These are phyloP conservation scores for Drosophila pallidifrons DNA, from an alignment of 1,140 invertebrate species.

Conservation along the genomic window DNA sequence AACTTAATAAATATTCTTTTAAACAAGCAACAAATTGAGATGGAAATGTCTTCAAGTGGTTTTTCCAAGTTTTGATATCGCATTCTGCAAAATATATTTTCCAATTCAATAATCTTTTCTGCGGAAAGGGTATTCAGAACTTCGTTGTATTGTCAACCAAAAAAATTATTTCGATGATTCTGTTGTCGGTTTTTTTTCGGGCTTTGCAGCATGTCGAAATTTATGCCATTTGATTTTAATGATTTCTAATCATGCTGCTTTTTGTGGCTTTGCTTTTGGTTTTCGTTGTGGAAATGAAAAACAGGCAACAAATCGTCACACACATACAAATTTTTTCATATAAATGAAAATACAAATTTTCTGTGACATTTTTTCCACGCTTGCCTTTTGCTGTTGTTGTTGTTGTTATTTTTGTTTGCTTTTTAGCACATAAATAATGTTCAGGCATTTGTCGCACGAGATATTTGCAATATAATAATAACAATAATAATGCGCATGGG, in stretches of 20 bases:
- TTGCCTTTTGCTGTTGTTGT: conserved; percentile 35
- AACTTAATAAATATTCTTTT: no score
- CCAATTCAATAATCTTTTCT: no score
- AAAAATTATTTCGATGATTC: background rate
- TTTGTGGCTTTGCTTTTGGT: conserved; percentile 22
- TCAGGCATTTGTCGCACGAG: conserved; percentile 73
- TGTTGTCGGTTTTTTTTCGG: conserved; percentile 8
- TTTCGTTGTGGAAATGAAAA: conserved; percentile 18
- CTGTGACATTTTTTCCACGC: conserved; percentile 54
- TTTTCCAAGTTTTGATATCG: no score
- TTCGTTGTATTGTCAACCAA: background rate
- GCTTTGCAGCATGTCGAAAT: conserved; percentile 24
- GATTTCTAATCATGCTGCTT: conserved; percentile 56
- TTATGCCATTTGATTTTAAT: conserved; percentile 62
- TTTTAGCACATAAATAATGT: conserved; percentile 65
- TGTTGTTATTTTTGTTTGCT: conserved; percentile 17
- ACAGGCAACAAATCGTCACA: conserved; percentile 42
- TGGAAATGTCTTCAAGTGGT: no score
- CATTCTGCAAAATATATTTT: no score
- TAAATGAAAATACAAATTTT: conserved; percentile 46
- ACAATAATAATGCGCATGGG: conserved; percentile 47
- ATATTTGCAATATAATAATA: conserved; percentile 52
- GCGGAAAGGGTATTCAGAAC: background rate
- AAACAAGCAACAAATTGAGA: no score
- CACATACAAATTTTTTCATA: conserved; percentile 33